Conservation (phyloP, 2,888 invertebrate species). For the Dastarcus helophoroides region DNA sequence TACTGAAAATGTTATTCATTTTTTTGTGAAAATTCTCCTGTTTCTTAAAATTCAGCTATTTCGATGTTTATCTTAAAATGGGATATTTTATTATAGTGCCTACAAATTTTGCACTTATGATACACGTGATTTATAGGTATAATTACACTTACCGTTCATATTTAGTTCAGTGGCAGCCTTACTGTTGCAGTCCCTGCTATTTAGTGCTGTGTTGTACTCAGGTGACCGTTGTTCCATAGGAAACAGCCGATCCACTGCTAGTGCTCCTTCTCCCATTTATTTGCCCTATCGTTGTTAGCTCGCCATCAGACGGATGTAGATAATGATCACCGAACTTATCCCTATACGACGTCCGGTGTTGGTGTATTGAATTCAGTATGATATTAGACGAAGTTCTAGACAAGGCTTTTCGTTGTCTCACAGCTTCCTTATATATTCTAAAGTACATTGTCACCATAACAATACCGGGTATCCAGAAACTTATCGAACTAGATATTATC, state of each 20-base stretch:
- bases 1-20: too few species aligned
- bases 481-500: conserved; percentile 78
- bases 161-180: conserved; percentile 60
- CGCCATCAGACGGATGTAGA: conserved; percentile 49
- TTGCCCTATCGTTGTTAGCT: conserved; percentile 41
- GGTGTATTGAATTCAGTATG: conserved; percentile 71
- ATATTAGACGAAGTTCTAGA: conserved; percentile 81
- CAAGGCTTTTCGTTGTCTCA: conserved; percentile 69
- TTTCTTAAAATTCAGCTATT: too few species aligned
- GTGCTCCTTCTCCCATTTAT: conserved; percentile 48
- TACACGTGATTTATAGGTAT: too few species aligned
- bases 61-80: too few species aligned
- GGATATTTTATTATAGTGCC: too few species aligned
- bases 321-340: conserved; percentile 39
- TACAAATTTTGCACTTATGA: too few species aligned
- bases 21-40: too few species aligned
- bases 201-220: conserved; percentile 31
- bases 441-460: conserved; percentile 91
- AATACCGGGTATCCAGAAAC: conserved; percentile 86
- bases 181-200: conserved; percentile 40
- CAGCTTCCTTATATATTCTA: conserved; percentile 71
- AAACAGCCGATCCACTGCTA: conserved; percentile 42
- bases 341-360: conserved; percentile 61
- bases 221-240: conserved; percentile 41
- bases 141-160: conserved; percentile 50